Evolutionary conservation across 2,797 vertebrate genomes (phyloP).

Genomic region (Rhodeus uyekii): DNA sequence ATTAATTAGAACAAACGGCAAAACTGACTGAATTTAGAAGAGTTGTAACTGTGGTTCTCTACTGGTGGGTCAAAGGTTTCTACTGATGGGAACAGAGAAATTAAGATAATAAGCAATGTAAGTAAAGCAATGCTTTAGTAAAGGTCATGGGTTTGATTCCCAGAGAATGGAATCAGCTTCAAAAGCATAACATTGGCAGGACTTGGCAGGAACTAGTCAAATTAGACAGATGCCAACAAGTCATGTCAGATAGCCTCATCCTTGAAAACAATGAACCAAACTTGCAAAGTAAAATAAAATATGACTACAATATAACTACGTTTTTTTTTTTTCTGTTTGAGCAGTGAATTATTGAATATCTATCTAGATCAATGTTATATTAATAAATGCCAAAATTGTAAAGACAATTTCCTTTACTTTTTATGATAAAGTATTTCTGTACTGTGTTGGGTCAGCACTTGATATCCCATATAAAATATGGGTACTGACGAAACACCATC

Average conservation of each 20-base stretch:
- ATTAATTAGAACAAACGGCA: conserved; percentile 10
- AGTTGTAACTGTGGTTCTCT: background rate
- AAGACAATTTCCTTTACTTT: background rate
- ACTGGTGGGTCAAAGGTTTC: background rate
- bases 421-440: background rate
- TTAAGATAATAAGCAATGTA: too few relatives aligned
- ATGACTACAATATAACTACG: background rate
- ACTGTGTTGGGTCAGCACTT: background rate
- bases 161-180: background rate
- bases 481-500: background rate
- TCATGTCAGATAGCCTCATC: background rate
- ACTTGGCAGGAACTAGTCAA: background rate
- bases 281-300: background rate
- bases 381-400: background rate
- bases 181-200: background rate
- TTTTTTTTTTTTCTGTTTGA: too few relatives aligned
- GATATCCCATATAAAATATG: background rate
- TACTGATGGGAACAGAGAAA: background rate
- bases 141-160: background rate
- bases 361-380: background rate
- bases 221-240: background rate
- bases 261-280: too few relatives aligned
- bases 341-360: background rate
- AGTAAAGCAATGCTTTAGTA: too few relatives aligned
- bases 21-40: background rate